Conservation (phyloP, 2,797 vertebrate species). For the Paguma larvata region DNA sequence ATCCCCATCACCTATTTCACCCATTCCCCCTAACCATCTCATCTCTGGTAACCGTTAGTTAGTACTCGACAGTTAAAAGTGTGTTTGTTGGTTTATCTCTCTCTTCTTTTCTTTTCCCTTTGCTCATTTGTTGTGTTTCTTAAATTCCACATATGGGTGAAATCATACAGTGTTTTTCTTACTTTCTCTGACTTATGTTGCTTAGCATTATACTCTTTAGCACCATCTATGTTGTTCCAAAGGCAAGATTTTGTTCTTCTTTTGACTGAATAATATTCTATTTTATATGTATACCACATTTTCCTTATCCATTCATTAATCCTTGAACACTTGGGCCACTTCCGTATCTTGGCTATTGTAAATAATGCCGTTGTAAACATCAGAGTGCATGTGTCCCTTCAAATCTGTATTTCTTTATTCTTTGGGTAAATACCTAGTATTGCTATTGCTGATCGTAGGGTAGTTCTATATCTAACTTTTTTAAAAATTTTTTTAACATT, state of each 20-base stretch:
- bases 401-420: neutral
- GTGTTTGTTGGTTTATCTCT: neutral
- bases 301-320: neutral
- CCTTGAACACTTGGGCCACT: neutral
- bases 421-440: neutral
- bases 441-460: neutral
- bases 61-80: neutral
- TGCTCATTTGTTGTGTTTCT: neutral
- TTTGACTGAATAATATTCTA: neutral
- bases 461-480: neutral
- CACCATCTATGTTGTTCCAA: neutral
- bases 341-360: neutral
- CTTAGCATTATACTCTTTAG: neutral
- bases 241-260: neutral
- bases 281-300: neutral
- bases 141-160: neutral
- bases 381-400: neutral
- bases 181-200: neutral
- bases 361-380: neutral
- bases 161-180: neutral
- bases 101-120: neutral
- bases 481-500: neutral
- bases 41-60: neutral
- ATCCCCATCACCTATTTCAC: neutral
- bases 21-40: neutral